Evolutionary conservation across 1,140 invertebrate genomes (phyloP).

Genomic region (Vollenhovia emeryi): DNA sequence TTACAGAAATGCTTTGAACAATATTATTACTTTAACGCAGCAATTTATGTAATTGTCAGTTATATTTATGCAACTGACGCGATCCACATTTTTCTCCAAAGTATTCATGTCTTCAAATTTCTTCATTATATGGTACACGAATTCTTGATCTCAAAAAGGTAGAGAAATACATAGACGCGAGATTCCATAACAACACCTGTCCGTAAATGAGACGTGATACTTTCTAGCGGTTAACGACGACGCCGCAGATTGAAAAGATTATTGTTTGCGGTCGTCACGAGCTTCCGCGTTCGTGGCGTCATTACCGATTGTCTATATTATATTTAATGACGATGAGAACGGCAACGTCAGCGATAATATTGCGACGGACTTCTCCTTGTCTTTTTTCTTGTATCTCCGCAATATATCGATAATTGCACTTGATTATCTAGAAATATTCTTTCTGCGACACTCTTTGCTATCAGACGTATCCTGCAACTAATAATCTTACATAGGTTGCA

Average conservation of each 20-base stretch:
- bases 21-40: background rate
- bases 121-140: conserved; percentile 9
- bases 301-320: conserved; percentile 65
- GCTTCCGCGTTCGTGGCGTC: conserved; percentile 74
- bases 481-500: background rate
- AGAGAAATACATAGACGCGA: conserved; percentile 11
- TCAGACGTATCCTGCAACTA: background rate
- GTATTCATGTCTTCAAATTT: background rate
- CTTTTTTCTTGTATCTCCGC: conserved; percentile 58
- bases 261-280: conserved; percentile 77
- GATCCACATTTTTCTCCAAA: background rate
- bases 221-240: conserved; percentile 76
- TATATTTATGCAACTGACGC: background rate
- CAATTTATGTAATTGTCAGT: background rate
- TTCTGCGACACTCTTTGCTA: conserved; percentile 45
- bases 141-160: background rate
- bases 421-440: conserved; percentile 36
- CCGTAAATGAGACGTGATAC: conserved; percentile 75
- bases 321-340: conserved; percentile 72
- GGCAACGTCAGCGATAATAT: conserved; percentile 62
- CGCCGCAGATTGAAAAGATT: conserved; percentile 75
- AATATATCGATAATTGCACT: conserved; percentile 54
- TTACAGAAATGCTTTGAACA: background rate
- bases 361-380: conserved; percentile 78
- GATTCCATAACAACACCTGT: conserved; percentile 60